Percentiles rank a stretch among this genome's conserved stretches.
Evolutionary conservation across 2,797 vertebrate species (phyloP).

Genomic region (Pseudochirops cupreus): DNA sequence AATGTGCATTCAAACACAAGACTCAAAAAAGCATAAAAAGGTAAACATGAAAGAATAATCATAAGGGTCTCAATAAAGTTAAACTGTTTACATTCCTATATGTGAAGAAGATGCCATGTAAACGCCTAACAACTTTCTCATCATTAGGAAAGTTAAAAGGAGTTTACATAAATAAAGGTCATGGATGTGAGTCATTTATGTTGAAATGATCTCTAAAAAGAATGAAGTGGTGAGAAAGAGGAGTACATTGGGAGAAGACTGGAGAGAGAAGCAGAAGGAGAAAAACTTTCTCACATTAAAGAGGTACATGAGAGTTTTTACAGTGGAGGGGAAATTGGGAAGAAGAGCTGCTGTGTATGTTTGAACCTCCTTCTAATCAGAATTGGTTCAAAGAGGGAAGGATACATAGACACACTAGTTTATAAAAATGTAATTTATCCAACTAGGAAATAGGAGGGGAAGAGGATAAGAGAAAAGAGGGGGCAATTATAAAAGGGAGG

Average conservation of each 20-base stretch:
- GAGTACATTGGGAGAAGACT: neutral
- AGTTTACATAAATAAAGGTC: too few species aligned
- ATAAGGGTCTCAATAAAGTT: too few species aligned
- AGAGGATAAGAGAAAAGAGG: neutral
- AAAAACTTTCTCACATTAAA: neutral
- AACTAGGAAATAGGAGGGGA: neutral
- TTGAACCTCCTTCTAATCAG: neutral
- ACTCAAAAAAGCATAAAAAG: too few species aligned
- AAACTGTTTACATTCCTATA: too few species aligned
- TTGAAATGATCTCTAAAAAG: neutral
- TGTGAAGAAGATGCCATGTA: neutral
- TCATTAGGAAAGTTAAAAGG: neutral
- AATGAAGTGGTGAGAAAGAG: neutral
- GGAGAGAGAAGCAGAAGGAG: neutral
- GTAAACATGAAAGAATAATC: too few species aligned
- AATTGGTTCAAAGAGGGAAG: neutral
- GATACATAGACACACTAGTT: neutral
- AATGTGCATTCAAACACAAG: too few species aligned
- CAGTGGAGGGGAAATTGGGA: neutral
- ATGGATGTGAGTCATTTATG: neutral
- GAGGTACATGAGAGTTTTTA: neutral
- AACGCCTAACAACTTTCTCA: neutral
- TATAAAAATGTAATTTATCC: neutral
- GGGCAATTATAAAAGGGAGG: neutral
- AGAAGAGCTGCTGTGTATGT: neutral